A percentile compares a stretch with the other conserved stretches of the same genome.
These are phyloP conservation scores for Sinopyrophorus schimmeli DNA, from an alignment of 2,888 invertebrate genomes.

Conservation along the genomic window DNA sequence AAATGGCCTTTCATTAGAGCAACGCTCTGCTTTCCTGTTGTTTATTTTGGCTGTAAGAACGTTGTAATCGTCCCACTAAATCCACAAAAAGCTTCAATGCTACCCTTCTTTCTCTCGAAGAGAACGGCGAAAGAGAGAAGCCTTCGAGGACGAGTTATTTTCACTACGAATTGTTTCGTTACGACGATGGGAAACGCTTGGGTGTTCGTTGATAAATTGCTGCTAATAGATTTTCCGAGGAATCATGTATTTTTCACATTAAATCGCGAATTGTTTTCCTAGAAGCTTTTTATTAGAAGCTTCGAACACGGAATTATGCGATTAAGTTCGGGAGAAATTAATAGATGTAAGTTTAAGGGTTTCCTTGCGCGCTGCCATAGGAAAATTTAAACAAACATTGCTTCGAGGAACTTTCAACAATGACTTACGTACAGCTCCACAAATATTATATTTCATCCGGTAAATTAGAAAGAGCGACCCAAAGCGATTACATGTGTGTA, in stretches of 20 bases:
- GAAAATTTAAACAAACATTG: too few species aligned
- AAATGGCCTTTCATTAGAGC: constrained; percentile 35
- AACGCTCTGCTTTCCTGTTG: constrained; percentile 30
- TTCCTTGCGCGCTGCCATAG: too few species aligned
- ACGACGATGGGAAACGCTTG: constrained; percentile 23
- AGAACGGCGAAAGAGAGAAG: constrained; percentile 4
- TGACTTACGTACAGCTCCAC: too few species aligned
- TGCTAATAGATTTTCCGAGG: constrained; percentile 36
- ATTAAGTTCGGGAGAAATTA: too few species aligned
- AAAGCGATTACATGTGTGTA: too few species aligned
- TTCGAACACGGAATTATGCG: too few species aligned
- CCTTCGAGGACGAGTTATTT: constrained; percentile 13
- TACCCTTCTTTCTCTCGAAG: constrained; percentile 12
- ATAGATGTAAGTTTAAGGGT: too few species aligned
- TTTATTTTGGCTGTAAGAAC: constrained; percentile 34
- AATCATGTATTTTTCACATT: constrained; percentile 27
- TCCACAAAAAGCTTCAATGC: constrained; percentile 29
- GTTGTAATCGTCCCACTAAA: constrained; percentile 34
- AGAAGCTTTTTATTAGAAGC: too few species aligned
- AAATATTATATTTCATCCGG: too few species aligned
- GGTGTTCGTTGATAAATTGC: constrained; percentile 35
- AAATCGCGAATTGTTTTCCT: constrained; percentile 19
- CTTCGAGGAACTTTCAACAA: too few species aligned
- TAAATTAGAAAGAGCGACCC: too few species aligned
- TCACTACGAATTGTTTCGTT: constrained; percentile 18